These are phyloP conservation scores for Cheilosia pagana DNA, from an alignment of 2,888 invertebrate species.

Conservation along the genomic window DNA sequence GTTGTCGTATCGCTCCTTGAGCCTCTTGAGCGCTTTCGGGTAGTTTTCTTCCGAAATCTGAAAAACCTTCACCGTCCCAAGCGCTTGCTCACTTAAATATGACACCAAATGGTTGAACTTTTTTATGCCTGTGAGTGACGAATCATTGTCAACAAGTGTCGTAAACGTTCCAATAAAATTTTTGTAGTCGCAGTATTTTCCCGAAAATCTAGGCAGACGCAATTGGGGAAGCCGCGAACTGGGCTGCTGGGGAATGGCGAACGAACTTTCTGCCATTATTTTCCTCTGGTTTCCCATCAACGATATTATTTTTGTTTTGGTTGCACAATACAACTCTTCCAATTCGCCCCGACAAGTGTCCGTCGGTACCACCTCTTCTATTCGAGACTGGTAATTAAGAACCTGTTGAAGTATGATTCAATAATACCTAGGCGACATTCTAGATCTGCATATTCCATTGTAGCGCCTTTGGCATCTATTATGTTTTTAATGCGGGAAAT, in stretches of 20 bases:
- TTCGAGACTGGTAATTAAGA: neutral
- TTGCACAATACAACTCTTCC: neutral
- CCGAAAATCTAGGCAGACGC: neutral
- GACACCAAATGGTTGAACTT: no score
- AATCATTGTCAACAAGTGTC: neutral
- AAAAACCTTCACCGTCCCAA: no score
- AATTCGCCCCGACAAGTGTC: neutral
- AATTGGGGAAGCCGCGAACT: neutral
- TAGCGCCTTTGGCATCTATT: no score
- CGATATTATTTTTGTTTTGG: neutral
- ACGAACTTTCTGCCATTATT: neutral
- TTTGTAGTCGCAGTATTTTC: slow-evolving; percentile 4
- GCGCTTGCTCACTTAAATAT: no score
- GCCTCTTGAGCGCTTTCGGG: no score
- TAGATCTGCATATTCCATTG: no score
- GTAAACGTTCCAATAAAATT: slow-evolving; percentile 6
- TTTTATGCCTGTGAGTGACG: neutral
- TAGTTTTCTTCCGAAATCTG: no score
- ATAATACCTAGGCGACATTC: no score
- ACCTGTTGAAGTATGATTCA: neutral
- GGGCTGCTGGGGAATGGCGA: neutral
- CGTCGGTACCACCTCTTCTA: neutral
- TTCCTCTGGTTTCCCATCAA: neutral
- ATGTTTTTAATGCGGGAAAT: no score
- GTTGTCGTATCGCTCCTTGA: neutral